Conservation (phyloP, 2,113 vertebrate genomes). For the Chauna torquata region DNA sequence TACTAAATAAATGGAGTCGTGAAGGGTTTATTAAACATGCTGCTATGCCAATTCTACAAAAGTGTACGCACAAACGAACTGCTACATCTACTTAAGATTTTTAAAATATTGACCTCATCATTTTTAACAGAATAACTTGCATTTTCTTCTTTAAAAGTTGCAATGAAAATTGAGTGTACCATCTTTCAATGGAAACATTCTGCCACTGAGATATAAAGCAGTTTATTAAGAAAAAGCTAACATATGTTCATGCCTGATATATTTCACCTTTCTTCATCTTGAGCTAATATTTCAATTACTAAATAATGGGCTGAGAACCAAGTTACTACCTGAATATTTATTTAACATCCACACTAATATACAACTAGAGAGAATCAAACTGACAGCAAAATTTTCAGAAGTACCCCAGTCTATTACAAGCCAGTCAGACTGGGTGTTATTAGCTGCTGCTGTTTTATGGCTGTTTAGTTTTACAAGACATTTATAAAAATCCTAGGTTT, state of each 20-base stretch:
- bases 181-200: background rate
- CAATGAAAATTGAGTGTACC: background rate
- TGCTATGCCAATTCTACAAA: background rate
- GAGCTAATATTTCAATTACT: slow-evolving; percentile 6
- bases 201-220: background rate
- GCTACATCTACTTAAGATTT: background rate
- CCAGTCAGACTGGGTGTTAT: background rate
- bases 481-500: background rate
- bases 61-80: background rate
- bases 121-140: background rate
- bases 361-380: background rate
- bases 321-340: background rate
- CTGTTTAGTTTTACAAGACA: background rate
- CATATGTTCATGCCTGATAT: background rate
- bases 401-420: background rate
- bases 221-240: slow-evolving; percentile 3
- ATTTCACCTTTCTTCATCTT: background rate
- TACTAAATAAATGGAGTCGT: background rate
- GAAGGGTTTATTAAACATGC: background rate
- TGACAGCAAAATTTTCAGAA: background rate
- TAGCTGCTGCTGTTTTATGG: background rate
- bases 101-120: background rate
- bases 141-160: background rate
- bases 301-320: slow-evolving; percentile 1
- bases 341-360: background rate